Conservation (phyloP, 2,888 invertebrate species). For the Drosophila falleni region DNA sequence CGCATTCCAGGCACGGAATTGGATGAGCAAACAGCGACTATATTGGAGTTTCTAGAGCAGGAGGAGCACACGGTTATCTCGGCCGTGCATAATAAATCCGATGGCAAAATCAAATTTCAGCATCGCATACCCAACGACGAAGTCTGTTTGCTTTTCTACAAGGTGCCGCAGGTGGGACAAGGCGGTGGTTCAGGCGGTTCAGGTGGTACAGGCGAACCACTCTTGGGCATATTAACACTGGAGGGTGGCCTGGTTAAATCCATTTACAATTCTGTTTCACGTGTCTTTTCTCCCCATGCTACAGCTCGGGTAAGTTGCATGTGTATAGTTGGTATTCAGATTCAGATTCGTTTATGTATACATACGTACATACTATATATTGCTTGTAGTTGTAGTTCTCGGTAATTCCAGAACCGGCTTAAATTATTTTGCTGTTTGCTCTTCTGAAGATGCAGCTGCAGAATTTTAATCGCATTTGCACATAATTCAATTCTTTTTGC, state of each 20-base stretch:
- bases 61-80: slow-evolving; percentile 86
- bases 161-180: slow-evolving; percentile 84
- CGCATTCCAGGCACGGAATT: slow-evolving; percentile 75
- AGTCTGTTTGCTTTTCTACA: slow-evolving; percentile 85
- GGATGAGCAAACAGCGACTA: slow-evolving; percentile 83
- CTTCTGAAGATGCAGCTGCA: slow-evolving; percentile 23
- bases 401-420: slow-evolving; percentile 62
- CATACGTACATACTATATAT: slow-evolving; percentile 4
- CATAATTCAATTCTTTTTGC: slow-evolving; percentile 75
- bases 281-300: slow-evolving; percentile 85
- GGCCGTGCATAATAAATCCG: slow-evolving; percentile 84
- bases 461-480: slow-evolving; percentile 75
- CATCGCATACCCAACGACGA: slow-evolving; percentile 85
- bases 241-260: slow-evolving; percentile 86
- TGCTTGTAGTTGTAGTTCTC: slow-evolving; percentile 38
- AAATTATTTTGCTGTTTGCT: slow-evolving; percentile 65
- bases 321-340: slow-evolving; percentile 42
- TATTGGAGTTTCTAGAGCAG: slow-evolving; percentile 86
- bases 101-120: slow-evolving; percentile 85
- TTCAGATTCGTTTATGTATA: slow-evolving; percentile 16
- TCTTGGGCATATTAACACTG: slow-evolving; percentile 85
- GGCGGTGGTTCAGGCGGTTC: slow-evolving; percentile 2
- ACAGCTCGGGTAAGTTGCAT: slow-evolving; percentile 80
- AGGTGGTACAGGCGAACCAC: slow-evolving; percentile 60
- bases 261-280: slow-evolving; percentile 86